These are phyloP conservation scores for Trichechus manatus DNA, from an alignment of 2,113 vertebrate genomes.

Conservation along the genomic window DNA sequence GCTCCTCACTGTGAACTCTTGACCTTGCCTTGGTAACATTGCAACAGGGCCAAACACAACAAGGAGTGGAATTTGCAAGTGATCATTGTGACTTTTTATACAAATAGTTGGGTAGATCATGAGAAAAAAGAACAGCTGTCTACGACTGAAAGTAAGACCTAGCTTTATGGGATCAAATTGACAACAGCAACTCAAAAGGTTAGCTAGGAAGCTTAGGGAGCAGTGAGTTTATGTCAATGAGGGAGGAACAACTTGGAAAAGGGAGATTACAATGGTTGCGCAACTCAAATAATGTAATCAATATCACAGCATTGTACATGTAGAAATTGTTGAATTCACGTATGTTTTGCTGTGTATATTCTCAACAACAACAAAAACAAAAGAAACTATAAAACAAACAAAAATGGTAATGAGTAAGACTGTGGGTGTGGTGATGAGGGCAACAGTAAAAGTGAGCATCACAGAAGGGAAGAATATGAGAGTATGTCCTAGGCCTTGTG, in stretches of 20 bases:
- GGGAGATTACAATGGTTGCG: not conserved
- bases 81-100: not conserved
- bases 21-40: constrained; percentile 12
- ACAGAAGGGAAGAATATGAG: not conserved
- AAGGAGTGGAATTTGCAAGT: constrained; percentile 42
- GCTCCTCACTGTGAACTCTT: constrained; percentile 35
- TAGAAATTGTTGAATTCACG: not conserved
- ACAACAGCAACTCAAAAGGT: not conserved
- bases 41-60: not conserved
- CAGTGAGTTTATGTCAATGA: not conserved
- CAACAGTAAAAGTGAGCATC: not conserved
- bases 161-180: not conserved
- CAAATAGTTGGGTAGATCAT: not conserved
- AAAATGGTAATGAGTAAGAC: not conserved
- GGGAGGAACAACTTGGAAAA: not conserved
- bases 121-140: not conserved
- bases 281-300: not conserved
- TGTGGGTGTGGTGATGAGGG: not conserved
- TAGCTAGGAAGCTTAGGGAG: not conserved
- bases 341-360: not conserved
- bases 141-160: not conserved
- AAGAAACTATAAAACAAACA: not conserved
- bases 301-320: not conserved
- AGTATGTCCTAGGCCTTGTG: not conserved
- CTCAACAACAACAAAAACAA: not conserved